These are phyloP conservation scores for Petrocephalus sullivani DNA, from an alignment of 2,797 vertebrate genomes.

Conservation along the genomic window DNA sequence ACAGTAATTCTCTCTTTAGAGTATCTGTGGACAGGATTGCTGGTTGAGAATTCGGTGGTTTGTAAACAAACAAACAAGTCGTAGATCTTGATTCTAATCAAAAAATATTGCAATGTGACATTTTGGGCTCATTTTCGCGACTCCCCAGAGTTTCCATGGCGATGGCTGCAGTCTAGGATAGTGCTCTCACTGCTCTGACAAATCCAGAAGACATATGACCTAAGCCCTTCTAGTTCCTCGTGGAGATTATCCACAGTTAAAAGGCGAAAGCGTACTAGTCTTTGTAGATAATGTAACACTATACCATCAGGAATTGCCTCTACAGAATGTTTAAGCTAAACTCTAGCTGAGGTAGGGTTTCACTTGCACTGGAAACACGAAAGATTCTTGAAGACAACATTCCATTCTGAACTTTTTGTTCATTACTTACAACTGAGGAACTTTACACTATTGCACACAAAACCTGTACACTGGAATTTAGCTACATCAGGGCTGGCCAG, in stretches of 20 bases:
- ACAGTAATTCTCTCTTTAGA: not conserved
- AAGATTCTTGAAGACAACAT: not conserved
- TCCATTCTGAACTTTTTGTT: not conserved
- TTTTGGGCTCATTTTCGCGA: not conserved
- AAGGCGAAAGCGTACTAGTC: not conserved
- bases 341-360: not conserved
- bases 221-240: not conserved
- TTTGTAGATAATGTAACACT: not conserved
- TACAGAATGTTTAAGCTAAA: not conserved
- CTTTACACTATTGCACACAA: not conserved
- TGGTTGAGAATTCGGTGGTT: not conserved
- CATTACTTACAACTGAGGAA: not conserved
- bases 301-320: not conserved
- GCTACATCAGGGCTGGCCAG: not conserved
- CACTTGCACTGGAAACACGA: not conserved
- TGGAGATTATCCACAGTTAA: not conserved
- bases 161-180: not conserved
- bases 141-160: not conserved
- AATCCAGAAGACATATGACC: not conserved
- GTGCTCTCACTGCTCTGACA: not conserved
- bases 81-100: not conserved
- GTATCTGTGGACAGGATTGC: not conserved
- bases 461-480: not conserved
- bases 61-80: not conserved
- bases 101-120: no score